Evolutionary conservation across 2,888 invertebrate species (phyloP), one percentile per base, ranked within the genome.

Genomic region (Tetramorium bicarinatum): DNA sequence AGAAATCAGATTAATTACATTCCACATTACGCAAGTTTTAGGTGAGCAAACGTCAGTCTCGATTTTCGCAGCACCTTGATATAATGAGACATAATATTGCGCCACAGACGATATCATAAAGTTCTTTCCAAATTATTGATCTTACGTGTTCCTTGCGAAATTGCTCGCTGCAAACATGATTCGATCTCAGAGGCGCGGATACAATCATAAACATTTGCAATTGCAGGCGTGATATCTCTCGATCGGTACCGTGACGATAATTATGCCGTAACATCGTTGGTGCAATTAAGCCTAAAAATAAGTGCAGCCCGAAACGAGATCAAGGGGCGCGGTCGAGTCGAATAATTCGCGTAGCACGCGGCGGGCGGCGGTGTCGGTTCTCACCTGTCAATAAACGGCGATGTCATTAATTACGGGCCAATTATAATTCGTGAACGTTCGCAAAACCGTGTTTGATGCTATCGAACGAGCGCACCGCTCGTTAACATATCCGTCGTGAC

Each of bases 341-440:
- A 91, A 88, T 91, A 89, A 89, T 86, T 87, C 91, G 89, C 88
- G 81, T 44, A 52, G 66, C 64, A 59, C 62, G 67, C 83, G 61
- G 62, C 29, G 69, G 7, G 67, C 83, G 61, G 62, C 29, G 69
- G 7, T 84, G 86, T 88, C 25, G 34, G 62, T 15, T 69, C 34
- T 88, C 87, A 89, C 87, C 91, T 92, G 92, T 93, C 92, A 92
- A 92, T 92, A 91, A 34, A 88, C 87, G 85, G 52, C 85, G 76
- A 87, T 91, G 90, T 91, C 92, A 93, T 93, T 93, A 93, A 93
- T 93, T 93, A 93, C 91, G 87, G 88, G 69, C 91, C 93, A 92
- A 93, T 93, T 93, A 93, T 92, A 91, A 92, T 93, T 92, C 88
- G 89, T 84, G 88, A 89, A 87, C 84, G 88, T 67, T 84, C 71